These are phyloP conservation scores for Tupiocoris notatus DNA, from an alignment of 2,888 invertebrate genomes.

Conservation along the genomic window DNA sequence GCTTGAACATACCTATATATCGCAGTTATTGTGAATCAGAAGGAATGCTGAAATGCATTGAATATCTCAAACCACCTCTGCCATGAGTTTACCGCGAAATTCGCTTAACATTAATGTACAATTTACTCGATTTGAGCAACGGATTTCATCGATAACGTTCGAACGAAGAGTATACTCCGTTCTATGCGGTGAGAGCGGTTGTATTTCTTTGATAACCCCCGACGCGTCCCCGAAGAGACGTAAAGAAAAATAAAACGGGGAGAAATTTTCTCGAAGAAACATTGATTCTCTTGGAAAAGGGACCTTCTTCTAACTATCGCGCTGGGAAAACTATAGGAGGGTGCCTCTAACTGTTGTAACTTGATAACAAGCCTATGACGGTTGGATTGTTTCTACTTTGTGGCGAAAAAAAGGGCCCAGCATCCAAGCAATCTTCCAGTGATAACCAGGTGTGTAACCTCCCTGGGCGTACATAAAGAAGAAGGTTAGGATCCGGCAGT, in stretches of 20 bases:
- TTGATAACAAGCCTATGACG: constrained; percentile 7
- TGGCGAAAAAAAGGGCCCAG: not conserved
- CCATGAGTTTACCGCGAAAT: no score
- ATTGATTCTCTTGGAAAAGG: constrained; percentile 18
- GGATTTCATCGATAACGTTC: no score
- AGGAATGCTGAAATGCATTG: no score
- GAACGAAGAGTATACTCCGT: no score
- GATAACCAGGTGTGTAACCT: constrained; percentile 32
- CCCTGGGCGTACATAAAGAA: constrained; percentile 19
- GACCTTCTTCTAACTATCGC: constrained; percentile 14
- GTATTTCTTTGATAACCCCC: no score
- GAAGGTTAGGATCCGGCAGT: constrained; percentile 22
- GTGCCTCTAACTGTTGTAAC: not conserved
- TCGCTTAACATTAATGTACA: no score
- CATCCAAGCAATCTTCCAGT: constrained; percentile 2
- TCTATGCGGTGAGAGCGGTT: no score
- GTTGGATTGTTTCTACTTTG: constrained; percentile 4
- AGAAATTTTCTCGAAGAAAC: constrained; percentile 3
- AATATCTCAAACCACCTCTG: no score
- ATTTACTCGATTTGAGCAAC: no score
- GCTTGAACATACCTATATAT: no score
- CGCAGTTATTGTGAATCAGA: no score
- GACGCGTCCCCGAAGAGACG: not conserved
- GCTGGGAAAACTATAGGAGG: constrained; percentile 7
- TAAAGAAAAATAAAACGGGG: not conserved